A percentile compares a stretch with the other conserved stretches of the same genome.
Conservation (phyloP, 2,113 vertebrate genomes). For the Forbesichthys agassizii region DNA sequence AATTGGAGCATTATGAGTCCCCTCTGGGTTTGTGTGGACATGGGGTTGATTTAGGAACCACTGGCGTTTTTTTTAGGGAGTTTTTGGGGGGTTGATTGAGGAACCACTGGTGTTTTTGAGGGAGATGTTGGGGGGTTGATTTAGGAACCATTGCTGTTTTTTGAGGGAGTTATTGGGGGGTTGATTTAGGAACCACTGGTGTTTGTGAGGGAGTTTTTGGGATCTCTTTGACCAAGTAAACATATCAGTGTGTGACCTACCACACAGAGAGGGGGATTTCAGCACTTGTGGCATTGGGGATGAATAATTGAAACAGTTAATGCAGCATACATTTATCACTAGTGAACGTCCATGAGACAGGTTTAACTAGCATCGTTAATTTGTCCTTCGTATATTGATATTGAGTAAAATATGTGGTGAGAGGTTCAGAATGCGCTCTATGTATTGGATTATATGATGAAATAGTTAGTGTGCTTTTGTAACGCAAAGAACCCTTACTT, state of each 20-base stretch:
- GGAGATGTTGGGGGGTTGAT: constrained; percentile 25
- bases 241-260: constrained; percentile 43
- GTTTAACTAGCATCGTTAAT: constrained; percentile 57
- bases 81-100: constrained; percentile 45
- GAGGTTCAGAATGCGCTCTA: constrained; percentile 14
- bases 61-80: constrained; percentile 60
- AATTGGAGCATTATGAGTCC: constrained; percentile 62
- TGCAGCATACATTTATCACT: constrained; percentile 59
- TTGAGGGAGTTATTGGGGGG: constrained; percentile 29
- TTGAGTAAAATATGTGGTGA: constrained; percentile 22
- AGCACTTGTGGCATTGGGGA: constrained; percentile 45
- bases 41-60: constrained; percentile 46
- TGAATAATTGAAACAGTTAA: constrained; percentile 74
- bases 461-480: no score
- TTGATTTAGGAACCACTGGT: constrained; percentile 49
- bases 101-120: constrained; percentile 53
- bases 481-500: no score
- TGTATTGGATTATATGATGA: not conserved
- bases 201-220: constrained; percentile 57
- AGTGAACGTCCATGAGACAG: constrained; percentile 56
- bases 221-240: constrained; percentile 55
- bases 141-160: constrained; percentile 54
- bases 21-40: constrained; percentile 31
- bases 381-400: constrained; percentile 51
- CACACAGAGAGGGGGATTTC: constrained; percentile 43